Evolutionary conservation across 2,797 vertebrate species (phyloP).

Genomic region (Lepidocolaptes lacrymiger): DNA sequence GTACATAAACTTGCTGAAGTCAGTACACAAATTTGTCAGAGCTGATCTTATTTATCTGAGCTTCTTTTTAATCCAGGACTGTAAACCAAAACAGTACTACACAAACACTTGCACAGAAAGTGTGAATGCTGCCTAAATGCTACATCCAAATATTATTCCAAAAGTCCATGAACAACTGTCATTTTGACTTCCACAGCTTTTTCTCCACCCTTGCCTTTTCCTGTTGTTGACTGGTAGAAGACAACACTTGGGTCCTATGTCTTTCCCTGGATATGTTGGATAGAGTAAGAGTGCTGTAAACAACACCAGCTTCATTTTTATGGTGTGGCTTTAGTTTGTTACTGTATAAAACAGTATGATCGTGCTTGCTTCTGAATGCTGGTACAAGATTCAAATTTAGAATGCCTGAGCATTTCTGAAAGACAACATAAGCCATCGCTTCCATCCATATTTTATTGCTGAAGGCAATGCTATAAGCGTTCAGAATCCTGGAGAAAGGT

Average conservation of each 20-base stretch:
- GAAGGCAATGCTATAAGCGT: neutral
- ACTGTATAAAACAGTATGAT: neutral
- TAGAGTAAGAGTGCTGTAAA: neutral
- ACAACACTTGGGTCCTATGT: neutral
- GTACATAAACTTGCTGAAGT: neutral
- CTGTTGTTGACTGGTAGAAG: neutral
- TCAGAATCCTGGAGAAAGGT: neutral
- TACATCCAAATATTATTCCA: neutral
- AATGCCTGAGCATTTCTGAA: neutral
- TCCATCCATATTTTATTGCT: neutral
- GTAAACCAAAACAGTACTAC: neutral
- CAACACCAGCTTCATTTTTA: neutral
- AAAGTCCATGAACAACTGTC: neutral
- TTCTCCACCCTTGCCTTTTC: neutral
- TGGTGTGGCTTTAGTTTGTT: neutral
- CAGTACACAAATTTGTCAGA: neutral
- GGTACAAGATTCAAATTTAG: neutral
- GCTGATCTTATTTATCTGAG: neutral
- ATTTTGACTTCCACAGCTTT: neutral
- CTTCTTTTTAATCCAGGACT: neutral
- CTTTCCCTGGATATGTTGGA: accelerated
- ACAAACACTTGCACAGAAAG: neutral
- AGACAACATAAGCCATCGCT: neutral
- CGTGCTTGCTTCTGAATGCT: neutral
- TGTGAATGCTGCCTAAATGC: neutral